A percentile compares a stretch with the other conserved stretches of the same genome.
These are phyloP conservation scores for Cryptotermes secundus DNA, from an alignment of 1,140 invertebrate species.

Conservation along the genomic window DNA sequence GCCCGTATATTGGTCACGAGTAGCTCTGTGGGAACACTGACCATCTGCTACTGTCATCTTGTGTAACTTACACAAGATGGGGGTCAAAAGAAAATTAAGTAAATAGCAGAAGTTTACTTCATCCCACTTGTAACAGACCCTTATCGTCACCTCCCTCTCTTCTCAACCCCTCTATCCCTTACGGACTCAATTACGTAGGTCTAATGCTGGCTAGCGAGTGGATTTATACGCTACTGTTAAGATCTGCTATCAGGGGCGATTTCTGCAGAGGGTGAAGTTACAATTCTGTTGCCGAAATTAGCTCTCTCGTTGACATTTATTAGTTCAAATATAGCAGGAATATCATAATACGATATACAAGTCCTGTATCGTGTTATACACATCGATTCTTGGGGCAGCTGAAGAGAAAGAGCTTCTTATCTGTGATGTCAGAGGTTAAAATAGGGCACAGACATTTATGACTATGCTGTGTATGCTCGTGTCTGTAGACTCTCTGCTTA, in stretches of 20 bases:
- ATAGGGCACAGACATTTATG: too few species aligned
- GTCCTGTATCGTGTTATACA: too few species aligned
- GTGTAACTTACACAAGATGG: constrained; percentile 8
- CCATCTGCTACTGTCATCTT: constrained; percentile 3
- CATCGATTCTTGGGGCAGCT: too few species aligned
- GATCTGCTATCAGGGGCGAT: neutral
- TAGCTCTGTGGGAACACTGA: neutral
- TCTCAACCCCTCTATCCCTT: neutral
- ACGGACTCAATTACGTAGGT: neutral
- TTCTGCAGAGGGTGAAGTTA: neutral
- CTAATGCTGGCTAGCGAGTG: neutral
- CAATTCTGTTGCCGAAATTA: neutral
- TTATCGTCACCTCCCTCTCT: neutral
- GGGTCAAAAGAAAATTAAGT: constrained; percentile 16
- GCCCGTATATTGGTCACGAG: neutral
- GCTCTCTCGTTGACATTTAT: neutral
- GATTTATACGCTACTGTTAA: neutral
- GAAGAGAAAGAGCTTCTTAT: too few species aligned
- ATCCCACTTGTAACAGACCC: neutral
- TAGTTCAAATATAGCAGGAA: neutral
- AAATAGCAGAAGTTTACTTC: constrained; percentile 9
- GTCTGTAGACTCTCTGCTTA: too few species aligned
- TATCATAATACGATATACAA: too few species aligned
- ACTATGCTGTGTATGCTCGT: too few species aligned
- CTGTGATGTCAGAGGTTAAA: too few species aligned